A percentile compares a stretch with the other conserved stretches of the same genome.
phyloP scores from a whole-genome alignment of 2,113 vertebrate genomes.

The Rynchops niger region DNA sequence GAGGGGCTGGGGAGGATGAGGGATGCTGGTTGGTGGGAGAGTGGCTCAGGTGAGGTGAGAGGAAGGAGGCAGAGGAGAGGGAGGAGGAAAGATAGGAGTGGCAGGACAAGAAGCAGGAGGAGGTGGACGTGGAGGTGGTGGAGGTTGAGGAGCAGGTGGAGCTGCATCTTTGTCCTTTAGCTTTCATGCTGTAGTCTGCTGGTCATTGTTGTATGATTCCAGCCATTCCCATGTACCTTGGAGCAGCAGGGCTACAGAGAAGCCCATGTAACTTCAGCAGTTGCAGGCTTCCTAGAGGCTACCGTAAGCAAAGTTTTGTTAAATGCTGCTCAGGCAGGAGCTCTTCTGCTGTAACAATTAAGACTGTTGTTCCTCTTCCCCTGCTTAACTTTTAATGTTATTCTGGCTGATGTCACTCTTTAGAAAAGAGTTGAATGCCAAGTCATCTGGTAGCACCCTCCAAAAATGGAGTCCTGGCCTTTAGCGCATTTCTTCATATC shows the following conservation, averaged over 20 bases:
- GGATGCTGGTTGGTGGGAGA: rapidly evolving
- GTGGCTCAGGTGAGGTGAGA: rapidly evolving
- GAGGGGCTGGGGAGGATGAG: neutral
- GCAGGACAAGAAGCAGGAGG: neutral
- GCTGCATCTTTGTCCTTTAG: neutral
- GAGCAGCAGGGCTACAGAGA: neutral
- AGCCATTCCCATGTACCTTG: neutral
- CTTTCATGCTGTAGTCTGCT: neutral
- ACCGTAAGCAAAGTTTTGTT: neutral
- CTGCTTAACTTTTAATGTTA: neutral
- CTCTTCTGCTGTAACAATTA: neutral
- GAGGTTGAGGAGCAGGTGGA: neutral
- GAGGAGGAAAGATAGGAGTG: neutral
- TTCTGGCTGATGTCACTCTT: neutral
- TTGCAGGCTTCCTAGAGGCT: neutral
- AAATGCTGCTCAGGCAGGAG: neutral
- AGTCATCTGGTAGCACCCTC: neutral
- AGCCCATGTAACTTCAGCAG: neutral
- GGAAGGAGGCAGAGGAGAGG: neutral
- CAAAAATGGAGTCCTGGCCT: neutral
- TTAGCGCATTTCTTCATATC: neutral
- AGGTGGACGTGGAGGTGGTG: neutral
- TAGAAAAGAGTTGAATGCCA: neutral
- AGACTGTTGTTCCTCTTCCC: neutral
- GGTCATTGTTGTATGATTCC: neutral